Evolutionary conservation across 2,797 vertebrate species (phyloP), one percentile per base, ranked within the genome.

Genomic region (Sebastes melanostomus): DNA sequence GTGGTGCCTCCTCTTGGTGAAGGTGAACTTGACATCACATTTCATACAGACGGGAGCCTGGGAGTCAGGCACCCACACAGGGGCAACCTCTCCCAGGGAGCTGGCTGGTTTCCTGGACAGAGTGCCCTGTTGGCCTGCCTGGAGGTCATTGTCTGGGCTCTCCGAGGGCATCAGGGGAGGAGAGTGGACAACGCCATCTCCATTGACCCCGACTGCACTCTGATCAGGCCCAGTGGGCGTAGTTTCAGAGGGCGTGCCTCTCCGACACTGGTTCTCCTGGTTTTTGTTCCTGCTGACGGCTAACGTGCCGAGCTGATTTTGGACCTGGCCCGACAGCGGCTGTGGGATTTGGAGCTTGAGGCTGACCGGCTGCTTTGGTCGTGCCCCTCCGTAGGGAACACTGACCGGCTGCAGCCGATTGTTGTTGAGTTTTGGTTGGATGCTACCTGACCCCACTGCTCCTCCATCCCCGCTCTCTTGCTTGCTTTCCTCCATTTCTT

Each of bases 401-500:
- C 98, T 99, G 83, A 97, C 93, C 20, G 97, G 95, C 55, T 97
- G 97, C 87, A 97, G 83, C 5, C 94, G 96, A 72, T 91, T 96
- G 74, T 96, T 98, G 94, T 95, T 96, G 90, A 96, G 94, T 88
- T 95, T 95, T 59, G 87, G 66, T 71, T 94, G 94, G 86, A 93
- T 75, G 83, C 95, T 95, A 72, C 93, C 81, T 16, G 90, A 81
- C 79, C 96, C 96, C 72, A 84, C 94, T 63, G 95, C 96, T 89
- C 95, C 96, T 72, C 95, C 92, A 2, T 93, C 96, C 6, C 96
- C 93, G 4, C 91, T 96, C 94, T 99, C 98, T 80, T 96, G 98
- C 85, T 99, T 99, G 95, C 98, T 98, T 91, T 99, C 98, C 89
- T 99, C 98, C 95, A 99, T 97, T 90, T 99, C 98, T 82, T 99